Conservation (phyloP, 2,113 vertebrate species). For the Peucedramus taeniatus region DNA sequence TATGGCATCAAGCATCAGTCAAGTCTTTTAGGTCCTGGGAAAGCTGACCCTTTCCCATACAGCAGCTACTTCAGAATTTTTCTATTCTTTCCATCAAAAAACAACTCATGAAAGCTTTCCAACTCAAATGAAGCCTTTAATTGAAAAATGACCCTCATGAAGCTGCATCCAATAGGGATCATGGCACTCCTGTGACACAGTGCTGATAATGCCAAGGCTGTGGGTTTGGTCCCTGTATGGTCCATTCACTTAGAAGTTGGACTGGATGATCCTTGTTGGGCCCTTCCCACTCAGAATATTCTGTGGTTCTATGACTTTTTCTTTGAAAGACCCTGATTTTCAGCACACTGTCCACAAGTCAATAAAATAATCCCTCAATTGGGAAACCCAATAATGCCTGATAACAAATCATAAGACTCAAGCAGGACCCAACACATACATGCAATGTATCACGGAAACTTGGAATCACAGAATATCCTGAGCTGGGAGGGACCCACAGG, state of each 20-base stretch:
- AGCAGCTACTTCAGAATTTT: background rate
- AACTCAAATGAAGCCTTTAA: background rate
- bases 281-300: background rate
- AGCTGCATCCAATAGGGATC: background rate
- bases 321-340: background rate
- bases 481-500: too few relatives aligned
- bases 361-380: background rate
- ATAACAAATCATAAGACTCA: background rate
- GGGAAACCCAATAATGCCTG: background rate
- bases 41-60: background rate
- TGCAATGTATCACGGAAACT: background rate
- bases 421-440: background rate
- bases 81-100: background rate
- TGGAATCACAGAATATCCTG: background rate
- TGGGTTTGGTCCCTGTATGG: background rate
- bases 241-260: too few relatives aligned
- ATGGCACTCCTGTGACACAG: background rate
- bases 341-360: background rate
- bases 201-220: background rate
- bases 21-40: background rate
- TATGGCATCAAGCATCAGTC: accelerated
- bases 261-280: background rate
- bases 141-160: background rate
- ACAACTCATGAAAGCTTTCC: background rate
- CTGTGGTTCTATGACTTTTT: background rate